Conservation (phyloP, 2,113 vertebrate species). For the Rhea pennata region DNA sequence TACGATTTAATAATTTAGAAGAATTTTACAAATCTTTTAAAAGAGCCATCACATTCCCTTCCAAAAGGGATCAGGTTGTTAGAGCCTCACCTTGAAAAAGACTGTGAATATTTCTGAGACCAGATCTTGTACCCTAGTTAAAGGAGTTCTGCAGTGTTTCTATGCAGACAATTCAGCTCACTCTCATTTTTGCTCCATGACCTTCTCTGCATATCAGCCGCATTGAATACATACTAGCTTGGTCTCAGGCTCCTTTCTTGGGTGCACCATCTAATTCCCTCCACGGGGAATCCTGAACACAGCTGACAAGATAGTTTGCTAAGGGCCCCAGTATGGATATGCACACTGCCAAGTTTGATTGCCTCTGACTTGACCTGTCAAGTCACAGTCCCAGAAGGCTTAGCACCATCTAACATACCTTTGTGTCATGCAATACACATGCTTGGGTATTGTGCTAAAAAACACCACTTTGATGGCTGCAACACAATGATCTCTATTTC, state of each 20-base stretch:
- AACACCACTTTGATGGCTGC: neutral
- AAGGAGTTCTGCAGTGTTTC: neutral
- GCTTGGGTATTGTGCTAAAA: neutral
- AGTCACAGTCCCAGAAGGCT: neutral
- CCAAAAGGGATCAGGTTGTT: neutral
- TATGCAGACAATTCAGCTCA: neutral
- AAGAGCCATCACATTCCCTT: neutral
- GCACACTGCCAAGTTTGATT: neutral
- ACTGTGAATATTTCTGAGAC: neutral
- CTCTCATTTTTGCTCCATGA: neutral
- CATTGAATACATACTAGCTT: neutral
- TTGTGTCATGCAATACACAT: fast-evolving
- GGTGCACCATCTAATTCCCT: neutral
- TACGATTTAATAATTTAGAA: neutral
- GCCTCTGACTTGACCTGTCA: neutral
- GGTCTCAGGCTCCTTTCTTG: neutral
- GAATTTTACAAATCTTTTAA: neutral
- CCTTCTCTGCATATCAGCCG: neutral
- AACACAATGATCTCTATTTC: neutral
- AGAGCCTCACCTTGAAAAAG: neutral
- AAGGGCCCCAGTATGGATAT: neutral
- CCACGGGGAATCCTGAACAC: neutral
- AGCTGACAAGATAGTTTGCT: neutral
- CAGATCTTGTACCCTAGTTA: neutral
- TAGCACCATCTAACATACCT: neutral